Conservation (phyloP, 2,113 vertebrate genomes). For the Limanda limanda region DNA sequence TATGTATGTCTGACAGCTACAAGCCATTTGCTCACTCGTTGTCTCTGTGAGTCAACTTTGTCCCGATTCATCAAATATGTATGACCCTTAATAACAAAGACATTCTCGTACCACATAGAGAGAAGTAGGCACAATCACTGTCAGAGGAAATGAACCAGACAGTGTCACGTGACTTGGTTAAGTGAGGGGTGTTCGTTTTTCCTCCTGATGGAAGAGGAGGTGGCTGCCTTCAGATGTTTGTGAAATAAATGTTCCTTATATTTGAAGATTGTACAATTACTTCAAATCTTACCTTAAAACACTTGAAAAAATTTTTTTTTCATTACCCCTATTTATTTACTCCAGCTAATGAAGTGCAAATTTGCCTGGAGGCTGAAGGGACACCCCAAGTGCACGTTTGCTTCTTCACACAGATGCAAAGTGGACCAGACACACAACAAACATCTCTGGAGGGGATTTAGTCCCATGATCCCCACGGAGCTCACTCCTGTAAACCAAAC, state of each 20-base stretch:
- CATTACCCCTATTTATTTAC: conserved; percentile 21
- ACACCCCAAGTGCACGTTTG: conserved; percentile 8
- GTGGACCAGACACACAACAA: conserved; percentile 7
- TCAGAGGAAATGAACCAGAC: conserved; percentile 35
- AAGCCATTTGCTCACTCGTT: too few species aligned
- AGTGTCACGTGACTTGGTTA: conserved; percentile 19
- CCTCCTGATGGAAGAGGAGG: conserved; percentile 18
- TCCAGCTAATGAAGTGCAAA: conserved; percentile 2
- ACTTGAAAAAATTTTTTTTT: conserved; percentile 4
- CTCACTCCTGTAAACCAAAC: conserved; percentile 1
- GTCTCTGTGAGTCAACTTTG: too few species aligned
- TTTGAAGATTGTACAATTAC: conserved; percentile 10
- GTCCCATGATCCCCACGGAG: not conserved
- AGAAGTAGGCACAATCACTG: too few species aligned
- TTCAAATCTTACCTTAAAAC: conserved; percentile 20
- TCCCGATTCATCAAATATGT: too few species aligned
- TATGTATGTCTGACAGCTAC: too few species aligned
- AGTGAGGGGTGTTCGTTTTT: conserved; percentile 27
- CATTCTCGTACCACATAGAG: too few species aligned
- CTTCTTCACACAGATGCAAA: conserved; percentile 11
- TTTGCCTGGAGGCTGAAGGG: not conserved
- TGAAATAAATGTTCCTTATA: conserved; percentile 26
- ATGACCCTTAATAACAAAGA: too few species aligned
- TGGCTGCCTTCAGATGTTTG: conserved; percentile 38
- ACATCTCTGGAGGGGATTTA: too few species aligned